Base-by-base conservation (phyloP, 2,797 vertebrate genomes). In the Pseudochirops cupreus region DNA sequence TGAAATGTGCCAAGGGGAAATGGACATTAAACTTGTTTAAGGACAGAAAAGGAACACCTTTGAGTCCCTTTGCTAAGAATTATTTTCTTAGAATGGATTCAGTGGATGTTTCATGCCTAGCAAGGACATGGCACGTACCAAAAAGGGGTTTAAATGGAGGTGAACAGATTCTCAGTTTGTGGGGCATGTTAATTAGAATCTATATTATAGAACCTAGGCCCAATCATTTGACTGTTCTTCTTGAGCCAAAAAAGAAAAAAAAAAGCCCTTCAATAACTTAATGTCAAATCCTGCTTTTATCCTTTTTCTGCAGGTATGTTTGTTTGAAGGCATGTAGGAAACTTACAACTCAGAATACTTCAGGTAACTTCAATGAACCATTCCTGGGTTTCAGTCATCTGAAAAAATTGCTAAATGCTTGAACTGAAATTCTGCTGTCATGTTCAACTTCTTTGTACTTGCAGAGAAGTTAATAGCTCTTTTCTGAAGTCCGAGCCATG, bases 121-220 rank as follows among this genome's bases (percentile, higher is more conserved):
- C 67, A 29, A 94, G 62, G 55, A 50, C 10, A 11, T 82, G 28
- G 46, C 12, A 46, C 16, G n/a, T 46, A 58, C n/a, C 55, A 31
- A 62, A 46, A 59, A 62, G 29, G 56, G 54, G 6, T 56, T 87
- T 39, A 92, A 82, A 94, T 39, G n/a, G 62, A 54, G 57, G 59
- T 56, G 31, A 62, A 93, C 46, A 93, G 93, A 56, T 93, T 93
- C 53, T 87, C 3, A 93, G 87, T 90, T 58, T 90, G 6, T 91
- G 62, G 67, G 14, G 57, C 94, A 56, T 97, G 91, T 31, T 91
- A 95, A 94, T 52, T 95, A 93, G 29, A 52, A 58, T 57, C 56
- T 93, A 56, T 52, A 82, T 4, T 26, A 6, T 57, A 82, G 55
- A 9, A 92, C 5, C 92, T 95, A 28, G 33, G 62, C 10, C 28